Conservation (phyloP, 2,113 vertebrate genomes). For the Aviceda subcristata region DNA sequence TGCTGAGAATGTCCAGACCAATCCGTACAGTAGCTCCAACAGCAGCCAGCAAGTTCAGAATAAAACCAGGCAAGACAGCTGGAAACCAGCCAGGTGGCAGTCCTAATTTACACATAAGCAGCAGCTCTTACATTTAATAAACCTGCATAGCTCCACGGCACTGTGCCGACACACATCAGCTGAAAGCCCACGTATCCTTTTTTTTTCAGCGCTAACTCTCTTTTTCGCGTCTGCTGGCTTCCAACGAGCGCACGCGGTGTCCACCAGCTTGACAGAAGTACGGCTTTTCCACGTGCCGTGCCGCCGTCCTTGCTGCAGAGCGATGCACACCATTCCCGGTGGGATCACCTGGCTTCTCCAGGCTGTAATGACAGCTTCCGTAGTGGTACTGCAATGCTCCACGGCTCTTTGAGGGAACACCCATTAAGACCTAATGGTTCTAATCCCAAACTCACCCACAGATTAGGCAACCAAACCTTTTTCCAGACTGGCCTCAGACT, state of each 20-base stretch:
- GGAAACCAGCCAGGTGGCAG: conserved; percentile 52
- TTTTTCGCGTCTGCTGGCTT: background rate
- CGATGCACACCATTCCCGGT: background rate
- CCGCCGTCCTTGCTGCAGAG: background rate
- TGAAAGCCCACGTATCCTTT: background rate
- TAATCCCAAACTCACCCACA: background rate
- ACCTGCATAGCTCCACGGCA: background rate
- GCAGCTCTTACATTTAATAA: conserved; percentile 43
- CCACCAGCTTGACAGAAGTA: background rate
- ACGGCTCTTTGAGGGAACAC: background rate
- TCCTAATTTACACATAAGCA: conserved; percentile 43
- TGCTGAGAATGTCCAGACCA: conserved; percentile 16
- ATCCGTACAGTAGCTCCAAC: conserved; percentile 41
- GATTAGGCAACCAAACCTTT: background rate
- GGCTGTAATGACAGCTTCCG: background rate
- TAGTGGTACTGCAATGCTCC: background rate
- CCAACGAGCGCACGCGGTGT: background rate
- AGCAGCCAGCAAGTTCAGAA: conserved; percentile 33
- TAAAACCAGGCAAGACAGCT: conserved; percentile 50
- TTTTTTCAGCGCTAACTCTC: background rate
- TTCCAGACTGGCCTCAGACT: background rate
- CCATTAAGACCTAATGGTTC: background rate
- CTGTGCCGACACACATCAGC: background rate
- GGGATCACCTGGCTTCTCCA: background rate
- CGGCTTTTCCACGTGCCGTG: background rate